Evolutionary conservation across 2,797 vertebrate species (phyloP), one percentile per base, ranked within the genome.

Genomic region (Anableps anableps): DNA sequence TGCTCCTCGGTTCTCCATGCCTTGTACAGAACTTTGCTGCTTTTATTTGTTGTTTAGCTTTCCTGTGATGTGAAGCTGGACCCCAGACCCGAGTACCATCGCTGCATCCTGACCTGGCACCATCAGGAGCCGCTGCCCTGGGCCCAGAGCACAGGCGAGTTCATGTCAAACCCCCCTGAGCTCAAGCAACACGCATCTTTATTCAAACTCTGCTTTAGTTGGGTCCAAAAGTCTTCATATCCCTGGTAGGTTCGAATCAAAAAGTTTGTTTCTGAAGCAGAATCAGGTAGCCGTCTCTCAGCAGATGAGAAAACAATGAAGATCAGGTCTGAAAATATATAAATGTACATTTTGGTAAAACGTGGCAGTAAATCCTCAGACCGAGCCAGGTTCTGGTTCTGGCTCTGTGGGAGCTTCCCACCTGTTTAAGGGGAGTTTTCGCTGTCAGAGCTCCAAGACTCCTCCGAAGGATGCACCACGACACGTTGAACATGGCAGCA

Each of bases 81-180:
- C 90, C 98, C 98, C 81, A 96, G 98, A 89, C 98, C 98, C 79
- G 98, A 99, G 92, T 99, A 99, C 88, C 98, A 99, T 90, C 97
- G 98, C 93, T 99, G 98, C 94, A 99, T 99, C 93, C 94, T 99
- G 88, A 99, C 98, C 91, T 99, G 98, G 98, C 98, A 99, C 95
- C 98, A 99, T 94, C 98, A 99, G 96, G 98, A 99, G 94, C 98
- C 98, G 82, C 96, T 99, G 90, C 98, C 98, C 93, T 99, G 98
- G 98, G 98, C 98, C 93, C 98, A 99, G 94, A 99, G 98, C 96
- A 99, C 98, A 97, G 98, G 98, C 99, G 62, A 3, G 34, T 5
- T 71, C 70, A 73, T 55, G 23, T 16, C 3, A 0, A 19, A 4
- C 45, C 11, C 10, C 2, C 45, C 45, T 47, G 45, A 41, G 3